Percentiles rank a stretch among this genome's conserved stretches.
Conservation (phyloP, 2,888 invertebrate species). For the Notodonta dromedarius region DNA sequence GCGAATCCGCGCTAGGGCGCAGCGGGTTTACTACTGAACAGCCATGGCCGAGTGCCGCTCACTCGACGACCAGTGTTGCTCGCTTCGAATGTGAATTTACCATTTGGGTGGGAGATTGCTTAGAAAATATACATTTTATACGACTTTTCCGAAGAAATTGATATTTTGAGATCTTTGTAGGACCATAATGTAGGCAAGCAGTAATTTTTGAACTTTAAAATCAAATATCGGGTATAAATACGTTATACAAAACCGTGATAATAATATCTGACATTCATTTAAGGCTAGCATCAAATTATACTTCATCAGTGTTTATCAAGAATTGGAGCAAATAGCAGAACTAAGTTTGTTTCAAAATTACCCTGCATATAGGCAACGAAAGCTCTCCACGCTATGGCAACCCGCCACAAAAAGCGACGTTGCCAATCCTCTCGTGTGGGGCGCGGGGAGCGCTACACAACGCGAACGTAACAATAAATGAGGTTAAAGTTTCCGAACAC, state of each 20-base stretch:
- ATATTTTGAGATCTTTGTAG: too few species aligned
- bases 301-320: too few species aligned
- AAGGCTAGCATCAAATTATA: too few species aligned
- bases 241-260: too few species aligned
- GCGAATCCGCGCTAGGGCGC: slow-evolving; percentile 34
- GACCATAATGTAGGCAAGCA: too few species aligned
- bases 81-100: slow-evolving; percentile 15
- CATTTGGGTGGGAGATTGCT: slow-evolving; percentile 12
- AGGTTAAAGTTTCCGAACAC: slow-evolving; percentile 81
- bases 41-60: slow-evolving; percentile 75
- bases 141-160: too few species aligned
- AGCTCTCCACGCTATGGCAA: slow-evolving; percentile 59
- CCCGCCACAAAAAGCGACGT: slow-evolving; percentile 66
- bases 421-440: slow-evolving; percentile 65
- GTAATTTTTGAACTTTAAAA: too few species aligned
- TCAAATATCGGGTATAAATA: too few species aligned
- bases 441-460: slow-evolving; percentile 44
- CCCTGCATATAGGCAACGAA: slow-evolving; percentile 49
- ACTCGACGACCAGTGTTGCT: slow-evolving; percentile 63
- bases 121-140: neutral
- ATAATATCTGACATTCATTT: too few species aligned
- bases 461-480: slow-evolving; percentile 71
- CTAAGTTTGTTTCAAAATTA: slow-evolving; percentile 21
- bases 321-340: too few species aligned
- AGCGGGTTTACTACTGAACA: slow-evolving; percentile 41